phyloP scores from a whole-genome alignment of 2,888 invertebrate genomes.

The Dicyrtomina minuta region DNA sequence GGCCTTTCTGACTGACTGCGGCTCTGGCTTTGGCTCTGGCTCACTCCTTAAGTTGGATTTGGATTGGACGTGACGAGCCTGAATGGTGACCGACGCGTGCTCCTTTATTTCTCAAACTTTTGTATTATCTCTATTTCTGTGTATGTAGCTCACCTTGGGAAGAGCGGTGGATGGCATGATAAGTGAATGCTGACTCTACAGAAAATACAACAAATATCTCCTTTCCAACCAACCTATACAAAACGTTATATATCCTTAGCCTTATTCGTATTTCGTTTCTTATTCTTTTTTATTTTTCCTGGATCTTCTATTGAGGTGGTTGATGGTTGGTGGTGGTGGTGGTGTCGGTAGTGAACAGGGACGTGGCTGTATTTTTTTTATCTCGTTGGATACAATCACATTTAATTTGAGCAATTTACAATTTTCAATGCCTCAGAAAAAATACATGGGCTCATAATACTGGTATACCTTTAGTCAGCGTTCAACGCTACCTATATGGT shows the following conservation, averaged over 20 bases:
- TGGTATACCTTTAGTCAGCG: too few species aligned
- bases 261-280: too few species aligned
- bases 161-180: neutral
- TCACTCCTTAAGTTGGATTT: neutral
- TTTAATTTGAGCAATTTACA: slow-evolving; percentile 26
- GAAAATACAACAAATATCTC: neutral
- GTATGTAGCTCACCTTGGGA: neutral
- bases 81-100: slow-evolving; percentile 28
- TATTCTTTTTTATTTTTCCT: neutral
- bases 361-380: too few species aligned
- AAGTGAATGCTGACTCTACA: slow-evolving; percentile 13
- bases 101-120: slow-evolving; percentile 16
- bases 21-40: neutral
- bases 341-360: too few species aligned
- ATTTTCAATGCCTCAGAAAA: slow-evolving; percentile 7
- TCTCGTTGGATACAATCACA: slow-evolving; percentile 6
- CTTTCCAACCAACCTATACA: neutral
- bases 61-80: slow-evolving; percentile 15
- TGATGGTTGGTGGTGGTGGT: neutral
- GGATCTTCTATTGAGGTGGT: neutral
- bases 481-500: too few species aligned
- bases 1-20: too few species aligned
- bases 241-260: neutral
- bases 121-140: neutral
- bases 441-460: too few species aligned